Evolutionary conservation across 2,113 vertebrate genomes (phyloP).

Genomic region (Acanthisitta chloris): DNA sequence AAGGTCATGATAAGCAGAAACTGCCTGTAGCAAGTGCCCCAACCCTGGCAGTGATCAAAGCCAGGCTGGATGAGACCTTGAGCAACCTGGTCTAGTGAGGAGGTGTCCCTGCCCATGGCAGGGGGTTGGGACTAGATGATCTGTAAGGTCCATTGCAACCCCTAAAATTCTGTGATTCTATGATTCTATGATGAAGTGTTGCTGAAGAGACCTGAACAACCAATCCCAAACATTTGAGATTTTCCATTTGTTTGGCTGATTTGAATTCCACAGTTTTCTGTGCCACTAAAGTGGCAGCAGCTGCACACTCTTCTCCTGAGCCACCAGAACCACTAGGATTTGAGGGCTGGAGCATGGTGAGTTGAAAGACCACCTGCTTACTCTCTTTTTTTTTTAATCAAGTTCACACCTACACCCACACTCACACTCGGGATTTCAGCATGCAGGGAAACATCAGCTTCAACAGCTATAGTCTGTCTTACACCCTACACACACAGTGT

Average conservation of each 20-base stretch:
- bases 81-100: no score
- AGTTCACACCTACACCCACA: background rate
- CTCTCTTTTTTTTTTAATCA: background rate
- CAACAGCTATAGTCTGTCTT: background rate
- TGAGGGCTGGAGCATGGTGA: background rate
- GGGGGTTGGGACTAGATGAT: no score
- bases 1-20: background rate
- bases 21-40: no score
- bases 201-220: background rate
- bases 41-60: no score
- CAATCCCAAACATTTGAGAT: background rate
- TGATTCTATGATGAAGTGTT: no score
- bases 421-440: background rate
- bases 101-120: no score
- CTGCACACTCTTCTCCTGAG: conserved; percentile 83
- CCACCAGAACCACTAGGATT: conserved; percentile 80
- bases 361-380: background rate
- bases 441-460: background rate
- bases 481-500: background rate
- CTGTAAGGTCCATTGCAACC: no score
- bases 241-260: background rate
- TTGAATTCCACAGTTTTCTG: conserved; percentile 16
- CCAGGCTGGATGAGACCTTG: no score
- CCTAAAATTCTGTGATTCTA: no score
- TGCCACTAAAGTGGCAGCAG: background rate